phyloP scores from a whole-genome alignment of 2,113 vertebrate species.

The Alces alces region DNA sequence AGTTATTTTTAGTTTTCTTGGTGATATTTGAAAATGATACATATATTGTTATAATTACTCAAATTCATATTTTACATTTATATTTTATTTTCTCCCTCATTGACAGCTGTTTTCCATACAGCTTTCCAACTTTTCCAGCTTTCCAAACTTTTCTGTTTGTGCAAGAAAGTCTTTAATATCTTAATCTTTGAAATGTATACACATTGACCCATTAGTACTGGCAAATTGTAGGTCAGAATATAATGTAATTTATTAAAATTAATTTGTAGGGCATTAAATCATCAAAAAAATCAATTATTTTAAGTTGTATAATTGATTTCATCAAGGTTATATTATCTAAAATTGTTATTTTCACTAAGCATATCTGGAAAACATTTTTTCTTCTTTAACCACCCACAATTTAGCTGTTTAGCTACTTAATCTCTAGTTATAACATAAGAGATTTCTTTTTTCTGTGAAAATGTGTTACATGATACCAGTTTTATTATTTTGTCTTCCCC shows the following conservation, averaged over 20 bases:
- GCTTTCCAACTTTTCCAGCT: too few species aligned
- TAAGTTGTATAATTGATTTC: neutral
- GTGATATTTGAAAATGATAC: neutral
- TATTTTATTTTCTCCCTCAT: neutral
- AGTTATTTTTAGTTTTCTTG: slow-evolving; percentile 21
- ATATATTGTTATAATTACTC: neutral
- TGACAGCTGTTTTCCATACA: neutral
- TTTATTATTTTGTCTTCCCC: slow-evolving; percentile 22
- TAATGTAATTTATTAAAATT: slow-evolving; percentile 17
- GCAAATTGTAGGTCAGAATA: neutral
- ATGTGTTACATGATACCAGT: neutral
- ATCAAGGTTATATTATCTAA: slow-evolving; percentile 22
- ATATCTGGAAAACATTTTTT: neutral
- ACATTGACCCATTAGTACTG: neutral
- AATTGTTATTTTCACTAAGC: neutral
- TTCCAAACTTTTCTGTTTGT: neutral
- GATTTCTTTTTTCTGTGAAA: neutral
- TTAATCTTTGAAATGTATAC: neutral
- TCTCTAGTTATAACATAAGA: neutral
- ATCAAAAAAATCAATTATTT: neutral
- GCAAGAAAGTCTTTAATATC: neutral
- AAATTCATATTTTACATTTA: neutral
- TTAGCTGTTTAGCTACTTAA: neutral
- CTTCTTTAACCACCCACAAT: neutral
- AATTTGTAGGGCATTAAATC: neutral